Base-by-base conservation (phyloP, 1,140 invertebrate genomes). In the Stegodyphus mimosarum region DNA sequence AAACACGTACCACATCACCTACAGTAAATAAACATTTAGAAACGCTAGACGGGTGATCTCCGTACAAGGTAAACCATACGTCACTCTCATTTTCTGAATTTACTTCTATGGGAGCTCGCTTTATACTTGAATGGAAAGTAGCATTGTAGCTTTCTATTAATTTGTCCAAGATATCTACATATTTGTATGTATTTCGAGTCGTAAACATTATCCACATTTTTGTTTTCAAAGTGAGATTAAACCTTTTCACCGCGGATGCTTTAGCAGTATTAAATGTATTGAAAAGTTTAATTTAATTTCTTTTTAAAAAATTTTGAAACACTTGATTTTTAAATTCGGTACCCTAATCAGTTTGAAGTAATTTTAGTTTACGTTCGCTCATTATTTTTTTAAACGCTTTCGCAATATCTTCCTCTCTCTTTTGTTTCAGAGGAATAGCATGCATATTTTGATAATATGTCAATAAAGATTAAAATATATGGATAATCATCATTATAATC, bases 201-300 rank as follows among this genome's bases (percentile, higher is more conserved):
- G 89, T 90, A 86, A 92, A 91, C 18, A 87, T 90, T 74, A 88
- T 89, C 87, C 88, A 92, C 86, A 92, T 89, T 87, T 89, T 90
- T 17, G 78, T 87, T 89, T 91, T 92, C 69, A 92, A 83, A 53
- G 91, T 92, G 85, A 90, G 87, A 88, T 91, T 91, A 75, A 91
- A 91, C 80, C 91, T 74, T 89, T 92, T 91, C 55, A 90, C 89
- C 67, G 91, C 89, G 17, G 89, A 89, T n/a, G 90, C 91, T 89
- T 92, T 93, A 63, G 89, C 89, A 52, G 87, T 87, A 75, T 88
- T 89, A 88, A 88, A 91, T 48, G 90, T 91, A 6, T 87, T 90
- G 87, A 91, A 92, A 86, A 91, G 87, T 87, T 91, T 89, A 67
- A 92, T 90, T 33, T 88, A 83, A 89, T 89, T 55, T 89, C 70